Conservation (phyloP, 2,797 vertebrate species). For the Lepus townsendii region DNA sequence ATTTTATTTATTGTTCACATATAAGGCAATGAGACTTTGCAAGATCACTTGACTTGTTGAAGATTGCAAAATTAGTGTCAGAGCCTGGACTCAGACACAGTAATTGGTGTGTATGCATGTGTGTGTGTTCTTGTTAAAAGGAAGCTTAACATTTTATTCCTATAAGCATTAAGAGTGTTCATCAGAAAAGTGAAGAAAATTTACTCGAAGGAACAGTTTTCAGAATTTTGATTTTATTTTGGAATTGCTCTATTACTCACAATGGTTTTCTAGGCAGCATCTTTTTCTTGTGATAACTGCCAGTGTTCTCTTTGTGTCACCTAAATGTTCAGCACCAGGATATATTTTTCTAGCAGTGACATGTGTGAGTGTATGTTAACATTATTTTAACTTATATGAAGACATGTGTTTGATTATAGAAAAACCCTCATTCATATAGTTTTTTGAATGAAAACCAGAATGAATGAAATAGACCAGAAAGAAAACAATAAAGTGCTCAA, state of each 20-base stretch:
- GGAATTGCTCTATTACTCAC: not conserved
- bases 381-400: conserved; percentile 59
- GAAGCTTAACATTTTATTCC: not conserved
- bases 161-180: conserved; percentile 22
- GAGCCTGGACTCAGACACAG: not conserved
- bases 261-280: conserved; percentile 11
- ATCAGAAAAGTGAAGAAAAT: conserved; percentile 30
- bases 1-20: not conserved
- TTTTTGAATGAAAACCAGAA: conserved; percentile 54
- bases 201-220: conserved; percentile 19
- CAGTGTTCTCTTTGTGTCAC: conserved; percentile 38
- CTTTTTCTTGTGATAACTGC: not conserved
- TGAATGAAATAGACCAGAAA: conserved; percentile 29
- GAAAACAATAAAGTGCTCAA: not conserved
- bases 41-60: not conserved
- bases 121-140: conserved; percentile 3
- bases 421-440: not conserved
- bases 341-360: conserved; percentile 32
- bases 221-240: conserved; percentile 50
- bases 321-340: conserved; percentile 44
- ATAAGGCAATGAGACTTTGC: not conserved
- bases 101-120: not conserved
- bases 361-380: conserved; percentile 17
- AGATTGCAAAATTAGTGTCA: not conserved
- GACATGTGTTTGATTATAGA: conserved; percentile 52